phyloP scores from a whole-genome alignment of 2,797 vertebrate species.

The Cossypha polioptera region DNA sequence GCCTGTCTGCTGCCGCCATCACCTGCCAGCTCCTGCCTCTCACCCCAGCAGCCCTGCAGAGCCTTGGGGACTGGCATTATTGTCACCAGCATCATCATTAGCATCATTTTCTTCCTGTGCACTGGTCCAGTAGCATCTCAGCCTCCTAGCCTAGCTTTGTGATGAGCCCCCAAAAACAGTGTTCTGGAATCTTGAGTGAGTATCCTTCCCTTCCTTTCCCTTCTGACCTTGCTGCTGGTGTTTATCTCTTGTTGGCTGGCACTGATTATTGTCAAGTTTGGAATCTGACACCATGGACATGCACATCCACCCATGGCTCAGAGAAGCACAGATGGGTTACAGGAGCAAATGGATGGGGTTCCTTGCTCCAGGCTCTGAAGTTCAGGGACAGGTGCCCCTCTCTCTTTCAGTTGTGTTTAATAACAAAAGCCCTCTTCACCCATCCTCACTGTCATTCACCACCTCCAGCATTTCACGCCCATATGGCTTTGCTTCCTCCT shows the following conservation, averaged over 20 bases:
- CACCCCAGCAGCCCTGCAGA: neutral
- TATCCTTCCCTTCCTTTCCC: neutral
- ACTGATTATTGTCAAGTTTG: neutral
- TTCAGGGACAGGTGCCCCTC: neutral
- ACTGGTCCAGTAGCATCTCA: neutral
- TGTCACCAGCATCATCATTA: neutral
- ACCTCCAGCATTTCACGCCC: neutral
- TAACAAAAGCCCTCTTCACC: neutral
- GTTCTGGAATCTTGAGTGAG: fast-evolving
- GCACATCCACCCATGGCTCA: neutral
- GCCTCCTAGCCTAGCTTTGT: neutral
- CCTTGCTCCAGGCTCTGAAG: neutral
- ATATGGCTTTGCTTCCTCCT: neutral
- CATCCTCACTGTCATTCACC: fast-evolving
- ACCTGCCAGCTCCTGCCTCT: neutral
- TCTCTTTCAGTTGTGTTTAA: neutral
- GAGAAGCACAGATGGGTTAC: fast-evolving
- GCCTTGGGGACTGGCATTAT: neutral
- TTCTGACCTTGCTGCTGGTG: neutral
- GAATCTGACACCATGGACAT: neutral
- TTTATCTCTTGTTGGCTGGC: neutral
- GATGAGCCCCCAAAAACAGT: neutral
- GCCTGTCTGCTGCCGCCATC: fast-evolving
- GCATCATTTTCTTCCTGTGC: neutral
- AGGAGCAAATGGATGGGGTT: neutral